Conservation (phyloP, 1,140 invertebrate genomes). For the Apolygus lucorum region DNA sequence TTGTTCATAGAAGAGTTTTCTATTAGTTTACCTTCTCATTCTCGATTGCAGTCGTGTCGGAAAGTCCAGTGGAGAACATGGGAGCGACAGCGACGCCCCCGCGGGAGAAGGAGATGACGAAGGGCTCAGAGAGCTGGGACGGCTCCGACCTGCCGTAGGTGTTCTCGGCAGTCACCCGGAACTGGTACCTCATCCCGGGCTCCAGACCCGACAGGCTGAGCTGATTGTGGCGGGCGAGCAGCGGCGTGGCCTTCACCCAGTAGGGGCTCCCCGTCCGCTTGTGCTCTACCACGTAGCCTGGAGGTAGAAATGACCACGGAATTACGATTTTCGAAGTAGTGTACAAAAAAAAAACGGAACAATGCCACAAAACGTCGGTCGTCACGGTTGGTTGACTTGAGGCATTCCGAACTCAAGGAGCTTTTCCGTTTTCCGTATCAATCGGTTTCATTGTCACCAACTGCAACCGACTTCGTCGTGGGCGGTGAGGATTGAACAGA, state of each 20-base stretch:
- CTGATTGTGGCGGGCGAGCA: slow-evolving; percentile 57
- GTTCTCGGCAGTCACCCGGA: slow-evolving; percentile 80
- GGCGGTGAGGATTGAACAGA: no score
- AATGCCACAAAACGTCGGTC: no score
- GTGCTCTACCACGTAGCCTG: slow-evolving; percentile 70
- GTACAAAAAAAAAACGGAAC: no score
- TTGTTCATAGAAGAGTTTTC: no score
- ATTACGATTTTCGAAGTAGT: no score
- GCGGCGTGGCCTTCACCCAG: slow-evolving; percentile 65
- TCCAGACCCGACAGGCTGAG: slow-evolving; percentile 66
- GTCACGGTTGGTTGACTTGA: no score
- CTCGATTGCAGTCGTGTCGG: slow-evolving; percentile 58
- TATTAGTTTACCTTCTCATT: slow-evolving; percentile 54
- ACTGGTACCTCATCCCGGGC: slow-evolving; percentile 80
- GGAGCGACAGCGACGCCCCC: slow-evolving; percentile 54
- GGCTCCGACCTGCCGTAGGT: slow-evolving; percentile 68
- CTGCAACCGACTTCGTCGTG: no score
- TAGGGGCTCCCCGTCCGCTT: slow-evolving; percentile 62
- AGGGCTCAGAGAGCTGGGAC: slow-evolving; percentile 64
- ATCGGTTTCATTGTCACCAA: no score
- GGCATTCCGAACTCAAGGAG: no score
- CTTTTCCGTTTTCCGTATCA: no score
- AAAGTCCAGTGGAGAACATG: slow-evolving; percentile 54
- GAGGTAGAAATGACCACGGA: no score
- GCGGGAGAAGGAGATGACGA: slow-evolving; percentile 62